Evolutionary conservation across 2,888 invertebrate genomes (phyloP), one percentile per base, ranked within the genome.

Genomic region (Neelides folsomi): DNA sequence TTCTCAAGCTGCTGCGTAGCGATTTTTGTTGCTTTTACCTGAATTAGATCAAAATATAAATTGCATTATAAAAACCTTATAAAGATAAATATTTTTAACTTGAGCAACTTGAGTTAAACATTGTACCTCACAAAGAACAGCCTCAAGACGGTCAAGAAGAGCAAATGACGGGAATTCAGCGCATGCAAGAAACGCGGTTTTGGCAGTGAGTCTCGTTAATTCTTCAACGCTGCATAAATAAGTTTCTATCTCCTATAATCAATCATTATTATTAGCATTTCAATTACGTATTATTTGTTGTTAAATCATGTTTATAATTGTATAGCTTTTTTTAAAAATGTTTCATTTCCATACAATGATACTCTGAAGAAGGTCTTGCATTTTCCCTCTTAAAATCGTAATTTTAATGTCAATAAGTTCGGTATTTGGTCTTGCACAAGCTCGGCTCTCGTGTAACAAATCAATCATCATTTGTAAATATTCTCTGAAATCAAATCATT

Each of bases 111-210:
- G n/a, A n/a, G n/a, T n/a, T n/a, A n/a, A n/a, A n/a, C n/a, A n/a
- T 16, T 38, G 15, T 40, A 60, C 56, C 53, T 57, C 57, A 2
- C 34, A 34, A 5, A 41, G 18, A 10, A 47, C 44, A n/a, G 59
- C 58, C 1, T 58, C 47, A 6, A 62, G 38, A 18, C 61, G 40
- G 48, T 63, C 60, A 19, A 55, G 49, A 44, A 63, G 49, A 2
- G 56, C 55, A 9, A 56, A 37, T 42, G 58, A 58, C 10, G 58
- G 55, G 43, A 57, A 60, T 37, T 63, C 63, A 2, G 61, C 63
- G 44, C 47, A 52, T 9, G 56, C 59, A 18, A 60, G 47, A 46
- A 54, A 62, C 5, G 61, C 57, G 8, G 59, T 53, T 49, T 62
- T 60, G 1, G 61, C 57, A 10, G 61, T 43, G 8, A 56, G 54